These are phyloP conservation scores for Dasysyrphus albostriatus DNA, from an alignment of 2,888 invertebrate species.

Conservation along the genomic window DNA sequence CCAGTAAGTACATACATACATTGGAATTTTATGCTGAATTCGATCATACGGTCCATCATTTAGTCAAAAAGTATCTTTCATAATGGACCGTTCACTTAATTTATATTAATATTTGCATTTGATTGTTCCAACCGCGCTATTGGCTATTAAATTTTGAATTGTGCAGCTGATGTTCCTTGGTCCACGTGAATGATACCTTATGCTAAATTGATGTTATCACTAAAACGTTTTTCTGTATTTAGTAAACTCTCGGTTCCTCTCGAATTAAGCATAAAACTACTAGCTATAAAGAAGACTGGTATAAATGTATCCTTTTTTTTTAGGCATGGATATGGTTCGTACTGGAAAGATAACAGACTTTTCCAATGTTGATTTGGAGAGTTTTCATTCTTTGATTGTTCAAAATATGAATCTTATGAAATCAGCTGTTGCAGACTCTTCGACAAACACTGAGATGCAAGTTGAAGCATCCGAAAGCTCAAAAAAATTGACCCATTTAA, in stretches of 20 bases:
- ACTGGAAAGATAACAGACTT: conserved; percentile 59
- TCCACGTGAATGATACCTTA: conserved; percentile 75
- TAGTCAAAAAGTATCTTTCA: conserved; percentile 67
- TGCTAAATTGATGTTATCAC: conserved; percentile 60
- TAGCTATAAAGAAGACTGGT: conserved; percentile 12
- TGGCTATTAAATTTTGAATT: conserved; percentile 20
- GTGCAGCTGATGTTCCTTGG: conserved; percentile 56
- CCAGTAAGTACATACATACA: conserved; percentile 61
- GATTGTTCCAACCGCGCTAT: neutral
- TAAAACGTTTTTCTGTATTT: conserved; percentile 19
- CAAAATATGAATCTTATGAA: conserved; percentile 52
- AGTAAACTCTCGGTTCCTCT: conserved; percentile 12
- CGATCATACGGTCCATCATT: conserved; percentile 63
- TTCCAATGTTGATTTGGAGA: conserved; percentile 41
- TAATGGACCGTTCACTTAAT: conserved; percentile 47
- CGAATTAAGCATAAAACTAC: conserved; percentile 66
- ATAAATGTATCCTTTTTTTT: conserved; percentile 32
- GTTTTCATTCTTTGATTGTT: conserved; percentile 55
- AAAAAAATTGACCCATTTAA: conserved; percentile 22
- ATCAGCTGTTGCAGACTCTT: conserved; percentile 23
- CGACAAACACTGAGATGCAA: conserved; percentile 1
- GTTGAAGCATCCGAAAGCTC: neutral
- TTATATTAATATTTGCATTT: neutral
- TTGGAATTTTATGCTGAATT: conserved; percentile 69
- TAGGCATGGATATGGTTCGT: conserved; percentile 68